Conservation (phyloP, 2,888 invertebrate genomes). For the Cephus runcator region DNA sequence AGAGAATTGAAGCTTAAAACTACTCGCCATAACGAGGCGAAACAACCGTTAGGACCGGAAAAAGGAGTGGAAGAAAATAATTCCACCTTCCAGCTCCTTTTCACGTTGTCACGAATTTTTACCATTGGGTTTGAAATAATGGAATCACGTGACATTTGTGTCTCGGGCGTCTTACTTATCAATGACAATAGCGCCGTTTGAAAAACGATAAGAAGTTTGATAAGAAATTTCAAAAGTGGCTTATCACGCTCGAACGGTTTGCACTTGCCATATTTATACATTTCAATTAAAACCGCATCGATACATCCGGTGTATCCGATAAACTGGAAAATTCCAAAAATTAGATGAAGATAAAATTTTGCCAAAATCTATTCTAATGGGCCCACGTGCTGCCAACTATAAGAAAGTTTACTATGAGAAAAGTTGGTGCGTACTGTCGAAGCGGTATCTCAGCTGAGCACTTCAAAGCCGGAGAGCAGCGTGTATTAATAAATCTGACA, state of each 20-base stretch:
- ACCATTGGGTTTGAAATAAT: too few species aligned
- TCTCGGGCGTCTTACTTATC: background rate
- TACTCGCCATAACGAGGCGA: background rate
- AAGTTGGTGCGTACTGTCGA: background rate
- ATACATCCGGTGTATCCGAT: background rate
- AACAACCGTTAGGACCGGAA: background rate
- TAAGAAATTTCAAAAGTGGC: background rate
- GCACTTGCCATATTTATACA: background rate
- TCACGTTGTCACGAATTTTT: background rate
- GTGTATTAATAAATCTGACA: conserved; percentile 4
- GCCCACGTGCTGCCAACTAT: background rate
- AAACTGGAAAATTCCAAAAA: background rate
- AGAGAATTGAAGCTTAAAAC: background rate
- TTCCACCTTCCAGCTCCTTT: background rate
- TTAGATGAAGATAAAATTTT: background rate
- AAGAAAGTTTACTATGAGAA: background rate
- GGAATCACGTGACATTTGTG: background rate
- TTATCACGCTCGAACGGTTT: background rate
- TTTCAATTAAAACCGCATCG: background rate
- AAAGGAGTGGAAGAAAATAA: background rate
- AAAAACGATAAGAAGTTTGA: background rate
- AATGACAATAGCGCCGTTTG: background rate
- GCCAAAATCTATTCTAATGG: background rate
- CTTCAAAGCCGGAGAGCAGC: background rate
- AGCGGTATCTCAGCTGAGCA: background rate